These are phyloP conservation scores for Lepidurus arcticus DNA, from an alignment of 1,140 invertebrate species.

Conservation along the genomic window DNA sequence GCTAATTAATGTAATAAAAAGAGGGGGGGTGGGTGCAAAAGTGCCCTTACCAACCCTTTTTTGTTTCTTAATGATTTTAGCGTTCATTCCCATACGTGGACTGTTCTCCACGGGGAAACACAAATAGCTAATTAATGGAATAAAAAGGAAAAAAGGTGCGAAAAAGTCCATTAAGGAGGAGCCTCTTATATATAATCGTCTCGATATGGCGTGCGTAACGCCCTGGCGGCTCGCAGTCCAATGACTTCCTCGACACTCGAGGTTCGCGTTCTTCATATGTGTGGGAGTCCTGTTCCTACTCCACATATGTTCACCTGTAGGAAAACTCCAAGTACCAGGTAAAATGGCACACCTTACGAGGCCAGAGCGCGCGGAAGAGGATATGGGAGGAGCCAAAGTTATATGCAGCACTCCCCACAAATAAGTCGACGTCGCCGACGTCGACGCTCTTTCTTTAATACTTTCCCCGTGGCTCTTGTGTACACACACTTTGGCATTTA, in stretches of 20 bases:
- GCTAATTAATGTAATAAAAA: too few species aligned
- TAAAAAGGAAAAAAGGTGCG: too few species aligned
- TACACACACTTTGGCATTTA: neutral
- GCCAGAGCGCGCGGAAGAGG: conserved; percentile 16
- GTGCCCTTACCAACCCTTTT: too few species aligned
- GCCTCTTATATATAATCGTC: too few species aligned
- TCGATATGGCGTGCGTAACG: too few species aligned
- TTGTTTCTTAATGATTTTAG: too few species aligned
- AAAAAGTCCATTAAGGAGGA: too few species aligned
- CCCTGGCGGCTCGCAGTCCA: neutral
- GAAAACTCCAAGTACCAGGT: neutral
- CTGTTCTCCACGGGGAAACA: too few species aligned
- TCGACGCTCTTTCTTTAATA: conserved; percentile 19
- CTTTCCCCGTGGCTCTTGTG: conserved; percentile 7
- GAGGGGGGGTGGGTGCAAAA: too few species aligned
- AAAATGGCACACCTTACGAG: neutral
- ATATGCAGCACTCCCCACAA: neutral
- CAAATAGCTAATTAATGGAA: too few species aligned
- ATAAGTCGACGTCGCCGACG: conserved; percentile 17
- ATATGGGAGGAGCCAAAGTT: neutral
- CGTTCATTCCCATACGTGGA: too few species aligned
- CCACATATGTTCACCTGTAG: conserved; percentile 5
- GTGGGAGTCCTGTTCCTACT: neutral
- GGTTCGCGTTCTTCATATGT: too few species aligned
- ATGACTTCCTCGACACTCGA: neutral